Evolutionary conservation across 2,113 vertebrate genomes (phyloP).

Genomic region (Festucalex cinctus): DNA sequence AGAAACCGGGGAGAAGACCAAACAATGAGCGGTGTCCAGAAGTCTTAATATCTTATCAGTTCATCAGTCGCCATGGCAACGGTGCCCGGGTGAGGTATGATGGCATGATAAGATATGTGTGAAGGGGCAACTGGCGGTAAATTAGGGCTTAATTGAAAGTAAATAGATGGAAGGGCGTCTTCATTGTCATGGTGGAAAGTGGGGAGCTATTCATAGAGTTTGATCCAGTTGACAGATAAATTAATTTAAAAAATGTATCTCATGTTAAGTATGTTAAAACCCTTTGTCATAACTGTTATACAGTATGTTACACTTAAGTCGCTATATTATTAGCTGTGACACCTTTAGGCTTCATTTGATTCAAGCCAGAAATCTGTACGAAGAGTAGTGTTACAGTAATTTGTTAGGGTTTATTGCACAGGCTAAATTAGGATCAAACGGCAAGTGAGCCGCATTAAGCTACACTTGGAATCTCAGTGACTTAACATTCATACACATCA

Average conservation of each 20-base stretch:
- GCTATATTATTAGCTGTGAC: neutral
- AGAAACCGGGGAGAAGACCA: neutral
- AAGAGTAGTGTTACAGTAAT: neutral
- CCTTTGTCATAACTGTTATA: neutral
- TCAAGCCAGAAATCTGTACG: neutral
- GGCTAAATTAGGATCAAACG: constrained; percentile 5
- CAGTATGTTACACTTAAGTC: neutral
- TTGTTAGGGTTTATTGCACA: constrained; percentile 1
- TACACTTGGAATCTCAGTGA: neutral
- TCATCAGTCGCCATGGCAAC: constrained; percentile 59
- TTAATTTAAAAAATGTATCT: neutral
- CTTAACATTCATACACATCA: constrained; percentile 1
- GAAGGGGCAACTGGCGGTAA: constrained; percentile 38
- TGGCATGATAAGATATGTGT: constrained; percentile 24
- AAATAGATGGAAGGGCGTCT: constrained; percentile 50
- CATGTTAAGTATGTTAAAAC: neutral
- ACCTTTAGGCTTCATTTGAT: neutral
- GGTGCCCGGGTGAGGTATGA: constrained; percentile 10
- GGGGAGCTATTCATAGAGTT: constrained; percentile 41
- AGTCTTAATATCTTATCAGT: constrained; percentile 10
- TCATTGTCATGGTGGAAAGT: constrained; percentile 42
- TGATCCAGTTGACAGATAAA: constrained; percentile 30
- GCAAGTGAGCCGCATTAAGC: constrained; percentile 1
- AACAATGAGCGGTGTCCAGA: neutral
- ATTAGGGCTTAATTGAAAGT: constrained; percentile 23